Percentiles rank a stretch among this genome's conserved stretches.
These are phyloP conservation scores for Pogonognathellus flavescens DNA, from an alignment of 1,140 invertebrate genomes.

Conservation along the genomic window DNA sequence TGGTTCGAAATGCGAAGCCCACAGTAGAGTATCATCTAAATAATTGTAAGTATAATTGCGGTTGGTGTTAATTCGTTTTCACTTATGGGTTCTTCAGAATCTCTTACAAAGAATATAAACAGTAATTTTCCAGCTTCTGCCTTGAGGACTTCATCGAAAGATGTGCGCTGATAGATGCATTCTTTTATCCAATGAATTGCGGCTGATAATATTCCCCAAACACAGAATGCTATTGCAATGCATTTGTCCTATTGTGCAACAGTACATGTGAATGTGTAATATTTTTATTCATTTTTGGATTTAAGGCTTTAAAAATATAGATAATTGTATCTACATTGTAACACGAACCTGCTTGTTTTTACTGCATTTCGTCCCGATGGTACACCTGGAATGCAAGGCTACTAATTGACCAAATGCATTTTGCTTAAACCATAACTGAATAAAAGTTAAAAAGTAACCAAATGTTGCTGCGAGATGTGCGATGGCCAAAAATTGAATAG, in stretches of 20 bases:
- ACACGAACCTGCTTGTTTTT: too few relatives aligned
- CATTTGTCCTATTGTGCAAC: slow-evolving; percentile 2
- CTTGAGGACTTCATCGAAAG: neutral
- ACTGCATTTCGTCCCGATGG: too few relatives aligned
- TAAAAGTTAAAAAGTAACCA: too few relatives aligned
- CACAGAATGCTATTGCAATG: neutral
- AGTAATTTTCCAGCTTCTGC: neutral
- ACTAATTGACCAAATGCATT: too few relatives aligned
- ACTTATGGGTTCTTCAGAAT: neutral
- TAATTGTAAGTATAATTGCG: neutral
- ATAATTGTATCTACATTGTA: too few relatives aligned
- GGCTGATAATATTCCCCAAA: neutral
- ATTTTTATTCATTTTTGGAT: too few relatives aligned
- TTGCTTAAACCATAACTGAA: too few relatives aligned
- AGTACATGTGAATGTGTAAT: neutral
- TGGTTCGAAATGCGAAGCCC: neutral
- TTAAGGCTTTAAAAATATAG: too few relatives aligned
- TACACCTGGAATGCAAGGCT: too few relatives aligned
- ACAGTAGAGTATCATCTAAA: neutral
- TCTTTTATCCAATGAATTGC: neutral
- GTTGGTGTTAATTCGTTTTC: neutral
- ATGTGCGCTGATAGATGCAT: neutral
- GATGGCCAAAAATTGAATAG: too few relatives aligned
- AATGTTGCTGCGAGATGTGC: too few relatives aligned
- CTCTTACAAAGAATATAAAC: neutral